These are phyloP conservation scores for Nematolebias whitei DNA, from an alignment of 2,113 vertebrate species.

Conservation along the genomic window DNA sequence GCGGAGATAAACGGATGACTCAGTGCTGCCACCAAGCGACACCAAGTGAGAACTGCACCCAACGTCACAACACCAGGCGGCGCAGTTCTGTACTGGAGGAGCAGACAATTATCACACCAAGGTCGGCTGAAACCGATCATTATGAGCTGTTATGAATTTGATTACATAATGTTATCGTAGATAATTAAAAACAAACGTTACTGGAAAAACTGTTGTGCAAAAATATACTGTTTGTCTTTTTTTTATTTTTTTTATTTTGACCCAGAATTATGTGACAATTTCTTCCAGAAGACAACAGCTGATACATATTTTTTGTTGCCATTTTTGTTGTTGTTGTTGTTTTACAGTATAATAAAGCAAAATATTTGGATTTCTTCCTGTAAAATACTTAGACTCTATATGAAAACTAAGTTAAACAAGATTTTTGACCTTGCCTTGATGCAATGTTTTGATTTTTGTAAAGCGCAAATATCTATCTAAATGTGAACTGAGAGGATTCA, in stretches of 20 bases:
- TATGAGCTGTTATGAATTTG: background rate
- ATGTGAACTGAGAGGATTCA: no score
- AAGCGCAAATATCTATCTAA: no score
- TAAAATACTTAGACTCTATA: background rate
- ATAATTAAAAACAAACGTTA: no score
- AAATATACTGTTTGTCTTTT: background rate
- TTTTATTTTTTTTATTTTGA: background rate
- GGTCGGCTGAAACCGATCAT: background rate
- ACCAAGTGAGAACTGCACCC: background rate
- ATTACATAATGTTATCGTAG: background rate
- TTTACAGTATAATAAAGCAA: no score
- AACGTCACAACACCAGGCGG: background rate
- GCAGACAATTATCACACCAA: background rate
- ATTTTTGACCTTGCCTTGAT: background rate
- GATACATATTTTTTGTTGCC: background rate
- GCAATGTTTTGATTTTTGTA: background rate
- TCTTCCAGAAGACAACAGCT: background rate
- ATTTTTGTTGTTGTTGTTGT: no score
- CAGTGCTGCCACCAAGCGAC: conserved; percentile 51
- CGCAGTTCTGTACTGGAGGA: background rate
- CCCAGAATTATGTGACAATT: background rate
- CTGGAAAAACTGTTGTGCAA: no score
- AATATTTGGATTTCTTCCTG: background rate
- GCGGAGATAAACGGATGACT: conserved; percentile 3
- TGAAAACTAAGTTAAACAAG: background rate